phyloP scores from a whole-genome alignment of 37 sponge, comb jelly and placozoan genomes.

The Oopsacas minuta region DNA sequence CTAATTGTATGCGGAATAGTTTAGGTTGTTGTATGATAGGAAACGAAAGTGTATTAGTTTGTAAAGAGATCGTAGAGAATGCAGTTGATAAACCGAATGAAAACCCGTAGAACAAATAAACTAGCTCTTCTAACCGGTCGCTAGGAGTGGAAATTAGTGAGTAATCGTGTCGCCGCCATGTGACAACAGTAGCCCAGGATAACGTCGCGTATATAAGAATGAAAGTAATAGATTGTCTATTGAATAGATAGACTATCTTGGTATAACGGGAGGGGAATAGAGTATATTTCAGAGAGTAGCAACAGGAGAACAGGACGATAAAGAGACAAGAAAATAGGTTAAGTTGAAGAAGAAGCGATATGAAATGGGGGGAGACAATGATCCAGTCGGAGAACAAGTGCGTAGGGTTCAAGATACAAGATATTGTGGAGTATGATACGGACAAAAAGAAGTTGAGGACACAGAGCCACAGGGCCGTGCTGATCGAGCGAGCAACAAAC shows the following conservation, averaged over 20 bases:
- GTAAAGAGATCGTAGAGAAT: background rate
- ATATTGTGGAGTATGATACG: background rate
- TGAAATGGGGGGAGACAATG: background rate
- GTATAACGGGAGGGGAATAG: background rate
- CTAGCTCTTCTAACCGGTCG: background rate
- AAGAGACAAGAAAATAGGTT: background rate
- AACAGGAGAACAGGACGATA: background rate
- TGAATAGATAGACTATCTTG: background rate
- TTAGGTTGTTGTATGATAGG: background rate
- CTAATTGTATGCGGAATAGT: background rate
- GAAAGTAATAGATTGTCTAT: background rate
- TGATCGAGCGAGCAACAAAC: background rate
- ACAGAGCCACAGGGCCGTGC: background rate
- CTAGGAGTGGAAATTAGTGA: background rate
- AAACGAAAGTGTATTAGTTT: background rate
- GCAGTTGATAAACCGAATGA: background rate
- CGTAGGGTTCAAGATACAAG: background rate
- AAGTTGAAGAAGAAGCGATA: background rate
- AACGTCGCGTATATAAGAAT: background rate
- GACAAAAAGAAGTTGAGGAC: background rate
- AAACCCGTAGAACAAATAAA: background rate
- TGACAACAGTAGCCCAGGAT: background rate
- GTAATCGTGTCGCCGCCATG: background rate
- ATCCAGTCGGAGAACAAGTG: background rate
- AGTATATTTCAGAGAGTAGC: background rate